These are phyloP conservation scores for Lasiurus borealis DNA, from an alignment of 2,113 vertebrate species.

Conservation along the genomic window DNA sequence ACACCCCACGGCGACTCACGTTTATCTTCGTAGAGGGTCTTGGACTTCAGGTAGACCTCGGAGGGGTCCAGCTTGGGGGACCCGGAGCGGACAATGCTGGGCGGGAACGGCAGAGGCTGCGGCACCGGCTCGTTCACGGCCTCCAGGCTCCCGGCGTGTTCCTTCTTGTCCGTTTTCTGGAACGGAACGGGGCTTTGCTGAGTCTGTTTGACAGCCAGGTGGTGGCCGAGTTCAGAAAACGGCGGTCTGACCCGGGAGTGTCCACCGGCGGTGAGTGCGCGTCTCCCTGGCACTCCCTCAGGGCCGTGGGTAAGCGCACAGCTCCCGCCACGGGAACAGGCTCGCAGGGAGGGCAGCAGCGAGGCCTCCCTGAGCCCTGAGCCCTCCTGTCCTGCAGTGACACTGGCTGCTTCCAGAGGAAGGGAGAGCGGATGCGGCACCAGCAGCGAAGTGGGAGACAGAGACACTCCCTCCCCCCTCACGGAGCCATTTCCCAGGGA, in stretches of 20 bases:
- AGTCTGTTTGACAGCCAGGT: no score
- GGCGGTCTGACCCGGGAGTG: background rate
- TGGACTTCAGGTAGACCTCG: conserved; percentile 97
- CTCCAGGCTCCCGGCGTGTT: conserved; percentile 90
- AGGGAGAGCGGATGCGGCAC: background rate
- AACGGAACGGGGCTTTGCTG: conserved; percentile 80
- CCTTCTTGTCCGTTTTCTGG: conserved; percentile 90
- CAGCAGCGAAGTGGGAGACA: background rate
- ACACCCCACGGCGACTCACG: conserved; percentile 89
- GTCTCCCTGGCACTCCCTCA: background rate
- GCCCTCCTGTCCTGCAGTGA: background rate
- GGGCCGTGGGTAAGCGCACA: background rate
- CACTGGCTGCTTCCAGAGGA: background rate
- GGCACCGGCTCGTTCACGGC: conserved; percentile 88
- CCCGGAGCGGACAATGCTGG: conserved; percentile 87
- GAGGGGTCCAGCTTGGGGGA: conserved; percentile 97
- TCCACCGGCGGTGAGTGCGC: background rate
- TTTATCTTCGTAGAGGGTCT: conserved; percentile 94
- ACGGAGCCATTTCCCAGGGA: conserved; percentile 4
- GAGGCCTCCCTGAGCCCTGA: background rate
- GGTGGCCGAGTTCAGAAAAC: background rate
- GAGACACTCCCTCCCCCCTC: background rate
- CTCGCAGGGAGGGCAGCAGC: background rate
- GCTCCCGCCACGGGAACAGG: background rate
- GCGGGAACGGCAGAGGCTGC: conserved; percentile 91